Conservation (phyloP, 2,888 invertebrate genomes). For the Cylindroiulus punctatus region DNA sequence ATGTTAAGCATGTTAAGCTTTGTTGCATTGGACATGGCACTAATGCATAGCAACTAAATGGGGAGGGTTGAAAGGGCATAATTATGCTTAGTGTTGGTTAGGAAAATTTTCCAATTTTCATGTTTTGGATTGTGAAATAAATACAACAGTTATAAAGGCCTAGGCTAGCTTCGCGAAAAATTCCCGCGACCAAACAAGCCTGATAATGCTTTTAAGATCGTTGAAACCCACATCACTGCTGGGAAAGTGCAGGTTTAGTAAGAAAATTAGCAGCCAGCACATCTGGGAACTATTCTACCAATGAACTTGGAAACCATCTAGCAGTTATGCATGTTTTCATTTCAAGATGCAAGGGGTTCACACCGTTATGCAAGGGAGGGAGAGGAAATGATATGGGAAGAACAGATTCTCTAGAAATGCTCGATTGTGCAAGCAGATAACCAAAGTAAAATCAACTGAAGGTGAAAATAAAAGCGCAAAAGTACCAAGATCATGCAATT, state of each 20-base stretch:
- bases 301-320: not conserved
- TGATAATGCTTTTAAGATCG: not conserved
- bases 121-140: too few relatives aligned
- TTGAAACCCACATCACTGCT: not conserved
- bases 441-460: constrained; percentile 43
- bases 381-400: not conserved
- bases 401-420: not conserved
- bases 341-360: not conserved
- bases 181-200: too few relatives aligned
- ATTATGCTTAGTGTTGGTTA: too few relatives aligned
- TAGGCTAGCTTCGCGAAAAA: too few relatives aligned
- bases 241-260: not conserved
- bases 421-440: not conserved
- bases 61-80: too few relatives aligned
- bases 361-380: not conserved
- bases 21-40: too few relatives aligned
- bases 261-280: not conserved
- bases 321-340: not conserved
- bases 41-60: too few relatives aligned
- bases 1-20: too few relatives aligned
- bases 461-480: constrained; percentile 54
- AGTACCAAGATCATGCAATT: constrained; percentile 58
- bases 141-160: too few relatives aligned
- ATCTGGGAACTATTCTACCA: not conserved
- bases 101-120: too few relatives aligned